Conservation (phyloP, 2,797 vertebrate species). For the Falco naumanni region DNA sequence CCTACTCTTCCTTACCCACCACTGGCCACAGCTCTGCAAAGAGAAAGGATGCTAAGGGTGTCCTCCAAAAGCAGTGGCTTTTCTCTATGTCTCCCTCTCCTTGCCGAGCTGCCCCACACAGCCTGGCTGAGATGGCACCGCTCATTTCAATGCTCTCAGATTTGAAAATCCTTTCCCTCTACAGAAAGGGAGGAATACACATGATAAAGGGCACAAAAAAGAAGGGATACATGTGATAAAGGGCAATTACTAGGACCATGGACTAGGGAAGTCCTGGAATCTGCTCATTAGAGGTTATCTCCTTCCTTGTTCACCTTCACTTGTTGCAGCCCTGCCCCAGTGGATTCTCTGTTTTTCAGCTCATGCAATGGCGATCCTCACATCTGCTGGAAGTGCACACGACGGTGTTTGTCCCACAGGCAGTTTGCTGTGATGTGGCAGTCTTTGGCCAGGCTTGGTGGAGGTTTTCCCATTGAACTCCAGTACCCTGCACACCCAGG, state of each 20-base stretch:
- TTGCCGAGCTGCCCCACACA: neutral
- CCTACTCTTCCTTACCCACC: neutral
- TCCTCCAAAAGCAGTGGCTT: neutral
- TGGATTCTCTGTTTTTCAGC: neutral
- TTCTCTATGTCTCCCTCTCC: neutral
- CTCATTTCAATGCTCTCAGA: neutral
- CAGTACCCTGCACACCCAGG: neutral
- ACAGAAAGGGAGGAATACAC: neutral
- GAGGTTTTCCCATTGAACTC: rapidly evolving
- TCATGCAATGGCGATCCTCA: neutral
- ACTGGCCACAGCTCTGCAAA: neutral
- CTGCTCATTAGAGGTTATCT: neutral
- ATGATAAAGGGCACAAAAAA: neutral
- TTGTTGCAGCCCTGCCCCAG: neutral
- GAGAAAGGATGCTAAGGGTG: neutral
- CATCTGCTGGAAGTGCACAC: rapidly evolving
- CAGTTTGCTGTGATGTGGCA: neutral
- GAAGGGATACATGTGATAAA: neutral
- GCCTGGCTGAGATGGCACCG: too few relatives aligned
- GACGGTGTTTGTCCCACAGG: rapidly evolving
- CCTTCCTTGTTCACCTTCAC: neutral
- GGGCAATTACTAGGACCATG: neutral
- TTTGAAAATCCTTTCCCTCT: neutral
- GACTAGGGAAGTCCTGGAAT: neutral
- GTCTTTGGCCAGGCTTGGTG: neutral